Percentiles rank a stretch among this genome's conserved stretches.
Conservation (phyloP, 30 jellyfish, hydroid and myxozoan species). For the Catostylus mosaicus region DNA sequence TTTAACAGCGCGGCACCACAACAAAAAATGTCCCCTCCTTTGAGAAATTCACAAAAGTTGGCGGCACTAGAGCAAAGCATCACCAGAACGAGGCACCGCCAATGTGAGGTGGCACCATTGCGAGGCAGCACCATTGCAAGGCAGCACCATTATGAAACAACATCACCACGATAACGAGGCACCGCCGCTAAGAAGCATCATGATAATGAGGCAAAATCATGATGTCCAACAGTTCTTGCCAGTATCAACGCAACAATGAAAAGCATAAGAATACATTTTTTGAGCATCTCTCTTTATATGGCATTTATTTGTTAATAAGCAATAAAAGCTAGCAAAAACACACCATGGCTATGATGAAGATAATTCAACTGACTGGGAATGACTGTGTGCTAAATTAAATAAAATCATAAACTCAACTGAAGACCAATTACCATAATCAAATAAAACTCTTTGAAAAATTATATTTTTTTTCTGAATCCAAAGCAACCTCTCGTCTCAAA, state of each 20-base stretch:
- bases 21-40: neutral
- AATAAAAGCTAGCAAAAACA: neutral
- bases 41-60: neutral
- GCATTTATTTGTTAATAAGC: neutral
- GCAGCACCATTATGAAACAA: neutral
- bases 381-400: conserved; percentile 2
- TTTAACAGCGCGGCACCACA: neutral
- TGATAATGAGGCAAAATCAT: neutral
- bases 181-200: neutral
- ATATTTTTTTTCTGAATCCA: neutral
- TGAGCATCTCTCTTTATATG: neutral
- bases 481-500: neutral
- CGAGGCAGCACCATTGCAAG: no score
- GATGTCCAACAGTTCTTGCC: neutral
- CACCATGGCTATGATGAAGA: conserved; percentile 4
- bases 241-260: no score
- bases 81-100: conserved; percentile 1
- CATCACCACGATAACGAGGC: neutral
- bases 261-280: no score
- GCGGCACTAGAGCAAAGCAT: neutral
- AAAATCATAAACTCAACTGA: conserved; percentile 37
- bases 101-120: neutral
- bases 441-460: neutral
- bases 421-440: neutral
- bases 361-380: neutral